Base-by-base conservation (phyloP, 2,113 vertebrate species). In the Menidia beryllina region DNA sequence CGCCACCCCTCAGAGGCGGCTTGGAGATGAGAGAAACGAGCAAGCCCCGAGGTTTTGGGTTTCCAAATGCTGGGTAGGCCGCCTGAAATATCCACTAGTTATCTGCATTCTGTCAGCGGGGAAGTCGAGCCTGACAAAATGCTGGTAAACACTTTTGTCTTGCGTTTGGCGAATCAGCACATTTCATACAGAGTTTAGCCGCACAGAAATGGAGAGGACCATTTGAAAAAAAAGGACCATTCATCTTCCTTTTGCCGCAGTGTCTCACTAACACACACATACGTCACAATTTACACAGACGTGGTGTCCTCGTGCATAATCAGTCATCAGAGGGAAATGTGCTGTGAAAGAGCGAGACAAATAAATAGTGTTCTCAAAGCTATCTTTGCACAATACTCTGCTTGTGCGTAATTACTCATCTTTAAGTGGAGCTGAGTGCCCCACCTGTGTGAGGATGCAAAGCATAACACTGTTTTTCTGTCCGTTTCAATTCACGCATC, bases 101-200 rank as follows among this genome's bases (percentile, higher is more conserved):
- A 75, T 82, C 88, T 77, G 82, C 69, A 43, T 83, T 75, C 69
- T 75, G 74, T 87, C 84, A 89, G 70, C 26, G 20, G 27, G 49
- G 62, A 79, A 27, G 62, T 57, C 72, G 72, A 14, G 41, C 70
- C 69, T 68, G 49, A 43, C 79, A 83, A 85, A 82, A 70, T 8
- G n/a, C 86, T 70, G 72, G 77, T 84, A 84, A 89, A 90, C 85
- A 53, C 12, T 84, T 90, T 87, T 81, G 74, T 77, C 82, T 83
- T 86, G 86, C 75, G 77, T 84, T 87, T 83, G 73, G 81, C 69
- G 86, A 89, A 88, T 88, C 86, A 86, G 88, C 85, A 86, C 56
- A 79, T 90, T 82, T 79, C 72, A 84, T 81, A 62, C 63, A 74
- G 47, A 55, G 36, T 78, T 85, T 70, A 78, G 70, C 67, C n/a